These are phyloP conservation scores for Meliscaeva auricollis DNA, from an alignment of 2,888 invertebrate genomes.

Conservation along the genomic window DNA sequence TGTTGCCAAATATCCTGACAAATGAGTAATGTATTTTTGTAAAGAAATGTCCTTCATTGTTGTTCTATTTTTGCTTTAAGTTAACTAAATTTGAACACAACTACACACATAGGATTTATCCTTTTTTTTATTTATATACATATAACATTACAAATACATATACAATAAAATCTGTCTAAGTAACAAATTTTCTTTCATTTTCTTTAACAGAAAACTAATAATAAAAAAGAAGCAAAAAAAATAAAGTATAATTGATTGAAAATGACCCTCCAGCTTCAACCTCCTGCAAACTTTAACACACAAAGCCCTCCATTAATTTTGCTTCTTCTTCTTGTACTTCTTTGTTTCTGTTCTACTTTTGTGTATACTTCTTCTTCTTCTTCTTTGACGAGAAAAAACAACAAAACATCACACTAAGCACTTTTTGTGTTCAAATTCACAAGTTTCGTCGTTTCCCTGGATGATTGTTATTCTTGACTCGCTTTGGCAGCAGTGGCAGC, in stretches of 20 bases:
- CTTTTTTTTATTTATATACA: background rate
- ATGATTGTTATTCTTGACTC: background rate
- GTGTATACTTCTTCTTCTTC: background rate
- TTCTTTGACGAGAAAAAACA: background rate
- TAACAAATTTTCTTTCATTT: conserved; percentile 27
- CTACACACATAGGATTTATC: background rate
- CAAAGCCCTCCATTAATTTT: conserved; percentile 47
- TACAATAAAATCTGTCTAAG: conserved; percentile 16
- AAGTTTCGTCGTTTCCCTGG: background rate
- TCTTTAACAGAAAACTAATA: conserved; percentile 3
- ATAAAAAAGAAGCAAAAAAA: conserved; percentile 7
- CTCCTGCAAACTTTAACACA: conserved; percentile 11
- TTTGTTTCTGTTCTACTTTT: background rate
- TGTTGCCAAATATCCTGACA: conserved; percentile 63
- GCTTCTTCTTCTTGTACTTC: conserved; percentile 8
- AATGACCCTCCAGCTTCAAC: conserved; percentile 23
- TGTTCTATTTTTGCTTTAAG: background rate
- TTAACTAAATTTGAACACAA: background rate
- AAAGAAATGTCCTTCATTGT: background rate
- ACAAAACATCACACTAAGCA: conserved; percentile 26
- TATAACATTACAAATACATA: background rate
- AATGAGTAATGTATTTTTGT: conserved; percentile 54
- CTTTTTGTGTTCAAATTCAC: conserved; percentile 29
- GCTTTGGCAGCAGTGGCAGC: background rate
- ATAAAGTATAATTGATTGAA: conserved; percentile 42